Evolutionary conservation across 1,140 invertebrate genomes (phyloP).

Genomic region (Hormaphis cornu): DNA sequence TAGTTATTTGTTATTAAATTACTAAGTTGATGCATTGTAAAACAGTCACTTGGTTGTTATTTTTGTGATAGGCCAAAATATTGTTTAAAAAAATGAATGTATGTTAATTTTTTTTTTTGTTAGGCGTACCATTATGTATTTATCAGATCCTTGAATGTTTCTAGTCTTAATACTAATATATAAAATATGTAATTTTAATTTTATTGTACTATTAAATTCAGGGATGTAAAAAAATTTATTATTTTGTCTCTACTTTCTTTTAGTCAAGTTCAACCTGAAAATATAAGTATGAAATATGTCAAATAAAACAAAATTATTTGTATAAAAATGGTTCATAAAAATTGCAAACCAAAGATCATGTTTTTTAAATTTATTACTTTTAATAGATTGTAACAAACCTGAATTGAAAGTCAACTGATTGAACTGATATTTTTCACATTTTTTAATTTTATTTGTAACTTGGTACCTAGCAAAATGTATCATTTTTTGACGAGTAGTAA

Average conservation of each 20-base stretch:
- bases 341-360: too few relatives aligned
- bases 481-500: background rate
- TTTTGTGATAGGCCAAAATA: too few relatives aligned
- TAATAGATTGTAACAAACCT: too few relatives aligned
- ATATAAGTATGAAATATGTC: too few relatives aligned
- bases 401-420: background rate
- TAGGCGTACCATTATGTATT: background rate
- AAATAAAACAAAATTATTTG: too few relatives aligned
- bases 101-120: background rate
- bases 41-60: too few relatives aligned
- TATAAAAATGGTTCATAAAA: too few relatives aligned
- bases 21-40: background rate
- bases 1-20: background rate
- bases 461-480: background rate
- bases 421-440: background rate
- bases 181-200: background rate
- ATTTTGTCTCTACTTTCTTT: too few relatives aligned
- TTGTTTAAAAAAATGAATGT: background rate
- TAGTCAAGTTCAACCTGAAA: too few relatives aligned
- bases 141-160: background rate
- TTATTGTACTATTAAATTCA: background rate
- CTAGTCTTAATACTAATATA: background rate
- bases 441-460: background rate
- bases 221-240: background rate
- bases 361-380: background rate